Conservation (phyloP, 2,797 vertebrate genomes). For the Malurus splendens region DNA sequence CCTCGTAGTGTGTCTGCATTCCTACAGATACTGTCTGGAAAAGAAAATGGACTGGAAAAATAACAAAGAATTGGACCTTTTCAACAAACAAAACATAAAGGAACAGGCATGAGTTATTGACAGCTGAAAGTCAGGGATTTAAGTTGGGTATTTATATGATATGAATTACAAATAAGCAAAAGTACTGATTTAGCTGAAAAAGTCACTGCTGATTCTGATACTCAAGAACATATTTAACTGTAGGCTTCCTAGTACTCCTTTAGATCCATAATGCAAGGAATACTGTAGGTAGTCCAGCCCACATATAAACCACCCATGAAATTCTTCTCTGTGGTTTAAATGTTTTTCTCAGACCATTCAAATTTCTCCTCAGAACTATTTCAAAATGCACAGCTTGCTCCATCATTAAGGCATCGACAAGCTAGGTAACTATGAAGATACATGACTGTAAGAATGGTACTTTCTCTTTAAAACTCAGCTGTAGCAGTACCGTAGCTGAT, state of each 20-base stretch:
- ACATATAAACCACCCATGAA: background rate
- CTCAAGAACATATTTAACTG: background rate
- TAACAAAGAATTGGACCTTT: background rate
- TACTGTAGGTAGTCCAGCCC: background rate
- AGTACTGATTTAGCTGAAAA: background rate
- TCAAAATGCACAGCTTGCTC: background rate
- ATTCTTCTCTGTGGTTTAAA: background rate
- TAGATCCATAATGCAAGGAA: background rate
- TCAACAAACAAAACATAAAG: background rate
- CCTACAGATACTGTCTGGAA: constrained; percentile 40
- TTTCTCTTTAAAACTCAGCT: background rate
- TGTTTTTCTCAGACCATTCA: background rate
- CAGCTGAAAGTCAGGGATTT: background rate
- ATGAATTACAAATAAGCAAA: background rate
- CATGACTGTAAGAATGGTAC: background rate
- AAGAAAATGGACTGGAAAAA: constrained; percentile 6
- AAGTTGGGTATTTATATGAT: background rate
- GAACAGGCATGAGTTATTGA: background rate
- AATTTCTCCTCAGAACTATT: background rate
- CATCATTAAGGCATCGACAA: background rate
- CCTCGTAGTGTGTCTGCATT: background rate
- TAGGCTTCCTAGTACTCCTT: background rate
- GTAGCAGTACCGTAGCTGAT: background rate
- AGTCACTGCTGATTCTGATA: background rate
- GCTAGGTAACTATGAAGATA: background rate